phyloP scores from a whole-genome alignment of 1,140 invertebrate genomes.

The Drosophila gunungcola region DNA sequence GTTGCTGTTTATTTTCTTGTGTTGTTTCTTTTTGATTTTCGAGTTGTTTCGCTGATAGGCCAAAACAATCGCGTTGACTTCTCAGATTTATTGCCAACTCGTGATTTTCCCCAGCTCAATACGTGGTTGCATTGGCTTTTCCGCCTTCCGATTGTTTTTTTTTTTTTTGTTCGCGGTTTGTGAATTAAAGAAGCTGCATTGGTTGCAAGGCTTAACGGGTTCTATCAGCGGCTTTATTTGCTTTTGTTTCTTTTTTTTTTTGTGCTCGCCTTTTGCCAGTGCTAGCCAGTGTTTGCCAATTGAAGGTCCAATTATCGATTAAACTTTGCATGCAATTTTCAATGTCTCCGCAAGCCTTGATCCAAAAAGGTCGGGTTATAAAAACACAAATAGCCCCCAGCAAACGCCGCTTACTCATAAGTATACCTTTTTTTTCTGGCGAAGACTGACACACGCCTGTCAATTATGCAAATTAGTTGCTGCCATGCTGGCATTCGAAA shows the following conservation, averaged over 20 bases:
- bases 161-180: neutral
- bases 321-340: conserved; percentile 80
- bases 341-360: conserved; percentile 75
- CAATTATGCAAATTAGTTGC: conserved; percentile 70
- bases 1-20: conserved; percentile 20
- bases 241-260: conserved; percentile 29
- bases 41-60: conserved; percentile 52
- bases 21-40: conserved; percentile 22
- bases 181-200: conserved; percentile 41
- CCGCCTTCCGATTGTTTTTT: conserved; percentile 36
- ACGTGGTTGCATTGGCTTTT: conserved; percentile 69
- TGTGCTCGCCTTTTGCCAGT: conserved; percentile 25
- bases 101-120: conserved; percentile 46
- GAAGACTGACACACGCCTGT: conserved; percentile 38
- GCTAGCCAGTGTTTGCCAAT: conserved; percentile 43
- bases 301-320: conserved; percentile 77
- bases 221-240: conserved; percentile 26
- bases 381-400: conserved; percentile 48
- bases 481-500: conserved; percentile 33
- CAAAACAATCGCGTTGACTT: conserved; percentile 60
- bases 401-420: conserved; percentile 16
- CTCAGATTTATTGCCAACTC: conserved; percentile 69
- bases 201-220: conserved; percentile 28
- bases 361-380: conserved; percentile 59
- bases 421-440: neutral